Evolutionary conservation across 2,888 invertebrate genomes (phyloP), one percentile per base, ranked within the genome.

Genomic region (Phaonia tiefii): DNA sequence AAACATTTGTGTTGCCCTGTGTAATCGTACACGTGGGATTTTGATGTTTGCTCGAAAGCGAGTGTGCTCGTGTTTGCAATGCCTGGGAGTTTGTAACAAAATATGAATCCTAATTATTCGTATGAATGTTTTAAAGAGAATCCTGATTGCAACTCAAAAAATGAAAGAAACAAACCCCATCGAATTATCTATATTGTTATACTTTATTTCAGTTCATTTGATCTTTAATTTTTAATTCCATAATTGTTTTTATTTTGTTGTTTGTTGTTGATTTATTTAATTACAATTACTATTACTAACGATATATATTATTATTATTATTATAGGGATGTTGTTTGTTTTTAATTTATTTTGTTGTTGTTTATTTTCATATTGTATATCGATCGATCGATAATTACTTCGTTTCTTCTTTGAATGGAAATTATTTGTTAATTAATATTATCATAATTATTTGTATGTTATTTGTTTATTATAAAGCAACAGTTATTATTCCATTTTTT

Each of bases 191-290:
- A 71, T 79, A 77, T 81, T 83, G 67, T 65, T 83, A 82, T 83
- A 76, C 77, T 82, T 76, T 80, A 83, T 82, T 82, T 85, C 85
- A 85, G 85, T 85, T 85, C 85, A 83, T 83, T 85, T 84, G 82
- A 84, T 83, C 79, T 83, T 85, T 83, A 83, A 79, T 84, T 79
- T 83, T 79, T 82, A 83, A 84, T 84, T 84, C 82, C 80, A 82
- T 84, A 84, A 80, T 79, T 74, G 49, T 66, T 63, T 42, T 63
- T 70, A 54, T 74, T 70, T 58, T 65, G n/a, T n/a, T n/a, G n/a
- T n/a, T n/a, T n/a, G n/a, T n/a, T n/a, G n/a, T n/a, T n/a, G n/a
- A 22, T 75, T 79, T 65, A 80, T 82, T 84, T 84, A 84, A 84
- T 84, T 84, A 84, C 84, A 84, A 77, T 84, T 70, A 76, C 83